These are phyloP conservation scores for Chymomyza costata DNA, from an alignment of 1,140 invertebrate species.

Conservation along the genomic window DNA sequence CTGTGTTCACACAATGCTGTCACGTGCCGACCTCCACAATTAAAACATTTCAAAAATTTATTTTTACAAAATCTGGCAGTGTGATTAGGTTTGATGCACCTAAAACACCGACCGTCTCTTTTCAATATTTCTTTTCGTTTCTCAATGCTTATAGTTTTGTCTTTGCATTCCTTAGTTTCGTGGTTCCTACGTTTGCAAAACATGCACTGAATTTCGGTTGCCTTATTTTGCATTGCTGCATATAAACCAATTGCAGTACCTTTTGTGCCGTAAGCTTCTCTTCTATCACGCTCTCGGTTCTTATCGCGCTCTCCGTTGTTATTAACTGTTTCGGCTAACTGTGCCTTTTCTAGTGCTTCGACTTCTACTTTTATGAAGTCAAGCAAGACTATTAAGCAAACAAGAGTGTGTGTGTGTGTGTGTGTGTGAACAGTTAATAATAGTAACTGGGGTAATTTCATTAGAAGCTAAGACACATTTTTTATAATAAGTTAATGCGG, in stretches of 20 bases:
- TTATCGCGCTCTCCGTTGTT: background rate
- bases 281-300: background rate
- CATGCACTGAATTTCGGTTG: background rate
- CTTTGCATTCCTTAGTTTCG: conserved; percentile 2
- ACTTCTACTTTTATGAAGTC: conserved; percentile 3
- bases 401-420: too few species aligned
- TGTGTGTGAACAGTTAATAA: too few species aligned
- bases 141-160: too few species aligned
- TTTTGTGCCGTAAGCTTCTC: too few species aligned
- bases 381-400: too few species aligned
- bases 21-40: background rate
- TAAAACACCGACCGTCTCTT: background rate
- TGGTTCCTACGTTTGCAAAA: background rate
- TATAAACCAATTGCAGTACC: conserved; percentile 2
- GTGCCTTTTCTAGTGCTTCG: conserved; percentile 3
- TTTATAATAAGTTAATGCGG: too few species aligned
- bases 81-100: background rate
- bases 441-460: too few species aligned
- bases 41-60: background rate
- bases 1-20: background rate
- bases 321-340: background rate
- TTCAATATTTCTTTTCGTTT: too few species aligned
- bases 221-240: background rate
- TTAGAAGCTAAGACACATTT: too few species aligned
- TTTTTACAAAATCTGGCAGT: background rate